Evolutionary conservation across 2,888 invertebrate species (phyloP), one percentile per base, ranked within the genome.

Genomic region (Agonopterix subpropinquella): DNA sequence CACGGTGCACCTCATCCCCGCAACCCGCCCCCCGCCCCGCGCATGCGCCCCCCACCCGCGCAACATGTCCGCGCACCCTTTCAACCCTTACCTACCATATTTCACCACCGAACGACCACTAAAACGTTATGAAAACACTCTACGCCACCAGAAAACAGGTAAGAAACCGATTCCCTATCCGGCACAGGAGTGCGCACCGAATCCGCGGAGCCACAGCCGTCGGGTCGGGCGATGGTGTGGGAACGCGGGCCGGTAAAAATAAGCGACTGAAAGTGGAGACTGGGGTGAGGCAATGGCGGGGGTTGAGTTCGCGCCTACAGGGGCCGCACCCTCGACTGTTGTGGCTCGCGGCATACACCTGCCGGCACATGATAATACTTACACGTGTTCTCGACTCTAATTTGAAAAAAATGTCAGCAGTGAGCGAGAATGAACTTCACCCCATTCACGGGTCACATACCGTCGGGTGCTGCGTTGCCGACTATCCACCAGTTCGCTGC

Each of bases 401-500:
- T 49, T 43, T 42, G 50, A 43, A 43, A 41, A 28, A 41, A 11
- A 10, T 28, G 41, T 8, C 8, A 37, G 5, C 36, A 43, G 43
- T 81, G 82, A 81, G 82, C 76, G 67, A 70, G 72, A 70, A 96
- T 96, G 96, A 96, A 96, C 89, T 96, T 96, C 88, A 92, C 95
- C 68, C 95, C 95, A 59, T 96, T 95, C 78, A 94, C 94, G 65
- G 92, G 93, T 65, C 95, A 92, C 81, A 94, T 93, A 75, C 93
- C 94, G 69, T 90, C 92, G 62, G 91, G 92, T 64, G 91, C 92
- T 59, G 90, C 93, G 62, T 92, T 95, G 62, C 94, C 95, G 58
- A 92, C 93, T 52, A 94, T 96, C 72, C 95, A 95, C 78, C 95
- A 96, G 80, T 95, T 95, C 78, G 92, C 94, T 37, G 93, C 95